Conservation (phyloP, 2,113 vertebrate genomes). For the Paedocypris sp. region DNA sequence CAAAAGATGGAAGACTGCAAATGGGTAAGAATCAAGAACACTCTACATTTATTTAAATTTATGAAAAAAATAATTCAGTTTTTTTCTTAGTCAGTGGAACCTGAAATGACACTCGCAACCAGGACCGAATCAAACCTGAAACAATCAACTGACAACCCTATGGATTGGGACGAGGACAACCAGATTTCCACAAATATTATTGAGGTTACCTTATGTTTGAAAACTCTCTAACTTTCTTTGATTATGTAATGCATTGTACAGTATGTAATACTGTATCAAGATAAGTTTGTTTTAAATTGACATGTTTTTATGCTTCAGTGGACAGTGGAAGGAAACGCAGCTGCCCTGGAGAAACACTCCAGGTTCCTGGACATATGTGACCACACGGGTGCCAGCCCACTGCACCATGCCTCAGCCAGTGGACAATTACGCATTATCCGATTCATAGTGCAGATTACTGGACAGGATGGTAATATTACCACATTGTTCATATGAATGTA, state of each 20-base stretch:
- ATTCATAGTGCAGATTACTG: constrained; percentile 56
- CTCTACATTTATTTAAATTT: too few relatives aligned
- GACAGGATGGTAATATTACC: constrained; percentile 57
- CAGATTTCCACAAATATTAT: constrained; percentile 15
- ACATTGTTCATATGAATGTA: not conserved
- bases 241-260: too few relatives aligned
- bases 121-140: not conserved
- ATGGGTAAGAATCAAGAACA: constrained; percentile 20
- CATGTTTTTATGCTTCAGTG: too few relatives aligned
- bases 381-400: constrained; percentile 52
- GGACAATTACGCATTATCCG: constrained; percentile 64
- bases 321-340: constrained; percentile 56
- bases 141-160: constrained; percentile 6
- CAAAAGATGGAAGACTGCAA: not conserved
- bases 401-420: constrained; percentile 65
- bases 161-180: constrained; percentile 15
- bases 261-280: too few relatives aligned
- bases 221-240: not conserved
- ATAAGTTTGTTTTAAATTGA: too few relatives aligned
- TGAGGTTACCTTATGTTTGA: constrained; percentile 21
- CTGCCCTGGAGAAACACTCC: constrained; percentile 53
- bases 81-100: not conserved
- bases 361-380: constrained; percentile 49
- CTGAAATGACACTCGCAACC: not conserved
- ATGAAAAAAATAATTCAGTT: not conserved